Percentiles rank a stretch among this genome's conserved stretches.
Evolutionary conservation across 2,888 invertebrate species (phyloP).

Genomic region (Crocallis elinguaria): DNA sequence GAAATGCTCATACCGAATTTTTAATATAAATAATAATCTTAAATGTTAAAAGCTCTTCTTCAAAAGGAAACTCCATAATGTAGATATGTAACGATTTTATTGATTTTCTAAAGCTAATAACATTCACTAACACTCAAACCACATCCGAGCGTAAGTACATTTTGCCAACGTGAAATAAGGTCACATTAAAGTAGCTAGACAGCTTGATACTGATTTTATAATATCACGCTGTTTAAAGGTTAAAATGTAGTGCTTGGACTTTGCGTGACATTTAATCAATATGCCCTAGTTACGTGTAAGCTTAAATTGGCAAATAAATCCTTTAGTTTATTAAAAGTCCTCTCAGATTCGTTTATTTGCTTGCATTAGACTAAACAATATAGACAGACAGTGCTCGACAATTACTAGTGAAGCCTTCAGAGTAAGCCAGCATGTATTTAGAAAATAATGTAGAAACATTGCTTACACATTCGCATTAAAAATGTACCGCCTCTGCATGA

Average conservation of each 20-base stretch:
- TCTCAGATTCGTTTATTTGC: background rate
- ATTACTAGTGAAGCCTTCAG: too few relatives aligned
- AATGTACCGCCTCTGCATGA: too few relatives aligned
- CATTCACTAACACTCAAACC: background rate
- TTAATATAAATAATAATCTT: too few relatives aligned
- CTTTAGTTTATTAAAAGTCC: background rate
- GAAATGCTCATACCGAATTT: too few relatives aligned
- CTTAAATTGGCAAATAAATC: background rate
- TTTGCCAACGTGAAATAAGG: constrained; percentile 10
- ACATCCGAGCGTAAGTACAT: background rate
- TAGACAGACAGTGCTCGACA: too few relatives aligned
- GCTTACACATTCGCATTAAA: too few relatives aligned
- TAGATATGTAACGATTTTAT: too few relatives aligned
- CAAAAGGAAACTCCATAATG: too few relatives aligned
- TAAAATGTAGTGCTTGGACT: constrained; percentile 19
- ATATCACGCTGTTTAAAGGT: constrained; percentile 5
- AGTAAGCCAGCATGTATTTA: too few relatives aligned
- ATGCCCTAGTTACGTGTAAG: constrained; percentile 14
- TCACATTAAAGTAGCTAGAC: background rate
- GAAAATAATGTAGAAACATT: too few relatives aligned
- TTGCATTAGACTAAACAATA: background rate
- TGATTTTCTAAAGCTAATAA: background rate
- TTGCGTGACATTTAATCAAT: constrained; percentile 20
- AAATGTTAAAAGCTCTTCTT: too few relatives aligned
- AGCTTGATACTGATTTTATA: constrained; percentile 2